Evolutionary conservation across 2,113 vertebrate species (phyloP).

Genomic region (Bubo blakistoni): DNA sequence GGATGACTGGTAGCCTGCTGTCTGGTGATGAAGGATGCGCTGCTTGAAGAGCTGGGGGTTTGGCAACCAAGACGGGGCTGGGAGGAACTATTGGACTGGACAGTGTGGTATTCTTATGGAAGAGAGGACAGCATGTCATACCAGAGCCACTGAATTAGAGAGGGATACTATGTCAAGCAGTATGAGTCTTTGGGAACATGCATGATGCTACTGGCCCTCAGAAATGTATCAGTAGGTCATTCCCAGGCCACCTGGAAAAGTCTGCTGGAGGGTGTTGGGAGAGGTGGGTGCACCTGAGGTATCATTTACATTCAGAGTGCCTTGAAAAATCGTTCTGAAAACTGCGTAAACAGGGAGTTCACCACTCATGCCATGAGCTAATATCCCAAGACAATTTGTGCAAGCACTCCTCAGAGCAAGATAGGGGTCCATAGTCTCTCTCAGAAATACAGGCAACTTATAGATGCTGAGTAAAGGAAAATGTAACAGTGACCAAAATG

Average conservation of each 20-base stretch:
- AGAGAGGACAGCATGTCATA: neutral
- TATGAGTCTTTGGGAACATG: neutral
- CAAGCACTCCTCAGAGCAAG: neutral
- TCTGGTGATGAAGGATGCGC: neutral
- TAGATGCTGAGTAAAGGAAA: neutral
- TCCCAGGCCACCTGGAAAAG: neutral
- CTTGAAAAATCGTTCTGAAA: neutral
- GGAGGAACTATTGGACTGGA: neutral
- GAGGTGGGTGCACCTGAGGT: neutral
- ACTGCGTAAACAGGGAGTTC: neutral
- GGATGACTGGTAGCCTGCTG: neutral
- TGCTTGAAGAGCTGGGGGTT: neutral
- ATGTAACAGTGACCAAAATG: neutral
- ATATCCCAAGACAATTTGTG: neutral
- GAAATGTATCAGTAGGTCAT: neutral
- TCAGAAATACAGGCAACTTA: neutral
- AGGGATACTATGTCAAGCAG: neutral
- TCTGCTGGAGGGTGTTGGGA: neutral
- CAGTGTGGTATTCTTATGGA: neutral
- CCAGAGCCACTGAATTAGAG: neutral
- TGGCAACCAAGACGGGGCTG: neutral
- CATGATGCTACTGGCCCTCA: neutral
- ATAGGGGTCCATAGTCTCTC: neutral
- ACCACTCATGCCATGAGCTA: neutral
- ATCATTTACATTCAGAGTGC: fast-evolving